A percentile compares a stretch with the other conserved stretches of the same genome.
Conservation (phyloP, 2,797 vertebrate species). For the Phoxinus dragarum region DNA sequence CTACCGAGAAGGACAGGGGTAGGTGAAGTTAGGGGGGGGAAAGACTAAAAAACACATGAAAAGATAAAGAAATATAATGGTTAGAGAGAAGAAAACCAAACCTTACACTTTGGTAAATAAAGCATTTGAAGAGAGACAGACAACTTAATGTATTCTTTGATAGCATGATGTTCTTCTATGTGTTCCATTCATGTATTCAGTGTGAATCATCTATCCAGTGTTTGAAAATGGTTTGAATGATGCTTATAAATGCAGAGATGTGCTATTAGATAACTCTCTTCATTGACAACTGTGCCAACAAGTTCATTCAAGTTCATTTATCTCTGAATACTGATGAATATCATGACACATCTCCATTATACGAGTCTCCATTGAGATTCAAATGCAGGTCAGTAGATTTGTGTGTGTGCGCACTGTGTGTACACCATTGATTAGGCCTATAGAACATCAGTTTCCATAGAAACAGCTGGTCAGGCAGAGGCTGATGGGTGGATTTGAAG, state of each 20-base stretch:
- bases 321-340: slow-evolving; percentile 66
- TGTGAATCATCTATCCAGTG: slow-evolving; percentile 5
- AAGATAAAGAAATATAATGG: slow-evolving; percentile 38
- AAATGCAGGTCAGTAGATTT: slow-evolving; percentile 53
- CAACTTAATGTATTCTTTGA: slow-evolving; percentile 32
- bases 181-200: neutral
- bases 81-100: slow-evolving; percentile 34
- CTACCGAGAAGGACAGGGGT: neutral
- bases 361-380: slow-evolving; percentile 49
- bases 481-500: slow-evolving; percentile 47
- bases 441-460: slow-evolving; percentile 69
- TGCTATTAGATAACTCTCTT: slow-evolving; percentile 19
- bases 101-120: slow-evolving; percentile 6
- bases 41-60: slow-evolving; percentile 46
- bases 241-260: slow-evolving; percentile 6
- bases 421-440: slow-evolving; percentile 62
- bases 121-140: slow-evolving; percentile 27
- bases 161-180: neutral
- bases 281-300: neutral
- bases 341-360: slow-evolving; percentile 58
- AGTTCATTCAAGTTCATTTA: slow-evolving; percentile 58
- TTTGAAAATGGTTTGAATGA: slow-evolving; percentile 9
- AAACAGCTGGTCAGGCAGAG: slow-evolving; percentile 61
- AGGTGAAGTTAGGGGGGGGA: neutral
- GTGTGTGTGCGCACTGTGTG: slow-evolving; percentile 31